Percentiles rank a stretch among this genome's conserved stretches.
Conservation (phyloP, 2,888 invertebrate species). For the Thumatha senex region DNA sequence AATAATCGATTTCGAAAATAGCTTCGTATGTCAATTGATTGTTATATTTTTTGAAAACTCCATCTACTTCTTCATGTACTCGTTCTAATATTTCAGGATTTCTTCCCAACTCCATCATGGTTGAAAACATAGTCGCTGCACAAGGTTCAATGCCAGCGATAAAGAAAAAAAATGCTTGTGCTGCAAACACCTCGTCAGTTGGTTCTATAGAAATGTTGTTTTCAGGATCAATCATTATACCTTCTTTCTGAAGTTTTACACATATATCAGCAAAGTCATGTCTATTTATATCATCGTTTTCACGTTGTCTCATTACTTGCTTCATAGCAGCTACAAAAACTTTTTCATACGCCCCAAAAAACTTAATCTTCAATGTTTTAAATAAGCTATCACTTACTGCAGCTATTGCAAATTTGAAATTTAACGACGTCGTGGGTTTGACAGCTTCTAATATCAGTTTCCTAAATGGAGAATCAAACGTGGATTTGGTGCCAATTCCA, state of each 20-base stretch:
- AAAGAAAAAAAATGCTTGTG: constrained; percentile 37
- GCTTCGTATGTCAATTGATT: constrained; percentile 24
- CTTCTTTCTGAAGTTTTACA: constrained; percentile 54
- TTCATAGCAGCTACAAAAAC: constrained; percentile 62
- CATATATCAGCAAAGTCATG: constrained; percentile 64
- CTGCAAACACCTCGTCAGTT: constrained; percentile 48
- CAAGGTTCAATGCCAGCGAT: constrained; percentile 61
- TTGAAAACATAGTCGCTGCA: constrained; percentile 34
- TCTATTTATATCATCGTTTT: constrained; percentile 45
- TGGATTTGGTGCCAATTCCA: constrained; percentile 57
- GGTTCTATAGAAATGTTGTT: constrained; percentile 54
- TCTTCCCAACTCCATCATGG: constrained; percentile 36
- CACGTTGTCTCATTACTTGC: constrained; percentile 50
- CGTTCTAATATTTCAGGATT: constrained; percentile 47
- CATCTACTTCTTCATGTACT: constrained; percentile 24
- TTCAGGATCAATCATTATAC: constrained; percentile 46
- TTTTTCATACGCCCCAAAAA: constrained; percentile 49
- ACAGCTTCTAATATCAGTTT: constrained; percentile 39
- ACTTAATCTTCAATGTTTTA: constrained; percentile 42
- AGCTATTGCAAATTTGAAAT: constrained; percentile 42
- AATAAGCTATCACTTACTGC: constrained; percentile 30
- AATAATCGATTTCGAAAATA: constrained; percentile 50
- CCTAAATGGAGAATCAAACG: constrained; percentile 59
- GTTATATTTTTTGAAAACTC: constrained; percentile 19
- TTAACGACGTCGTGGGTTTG: constrained; percentile 29